Evolutionary conservation across 2,797 vertebrate species (phyloP).

Genomic region (Chelon labrosus): DNA sequence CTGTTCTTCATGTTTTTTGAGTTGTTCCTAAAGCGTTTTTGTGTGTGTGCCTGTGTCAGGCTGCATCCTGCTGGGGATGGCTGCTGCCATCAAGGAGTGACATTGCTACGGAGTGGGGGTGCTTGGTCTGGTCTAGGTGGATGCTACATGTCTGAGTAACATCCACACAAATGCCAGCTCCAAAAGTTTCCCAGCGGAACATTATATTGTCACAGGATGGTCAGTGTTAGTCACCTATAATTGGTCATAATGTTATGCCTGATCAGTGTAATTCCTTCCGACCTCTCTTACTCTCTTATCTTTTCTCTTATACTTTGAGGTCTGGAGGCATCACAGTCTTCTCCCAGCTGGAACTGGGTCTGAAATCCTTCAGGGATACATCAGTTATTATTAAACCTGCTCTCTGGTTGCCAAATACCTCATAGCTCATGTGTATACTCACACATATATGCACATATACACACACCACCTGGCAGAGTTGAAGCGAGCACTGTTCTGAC

Average conservation of each 20-base stretch:
- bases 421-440: constrained; percentile 64
- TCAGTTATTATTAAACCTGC: constrained; percentile 80
- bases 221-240: constrained; percentile 29
- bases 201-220: no score
- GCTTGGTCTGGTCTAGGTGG: no score
- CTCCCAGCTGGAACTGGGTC: constrained; percentile 75
- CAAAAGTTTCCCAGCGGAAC: no score
- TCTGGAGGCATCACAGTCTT: constrained; percentile 71
- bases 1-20: no score
- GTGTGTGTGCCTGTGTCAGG: no score
- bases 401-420: constrained; percentile 78
- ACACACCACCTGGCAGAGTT: constrained; percentile 73
- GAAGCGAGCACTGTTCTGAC: constrained; percentile 64
- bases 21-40: no score
- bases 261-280: constrained; percentile 35
- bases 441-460: constrained; percentile 48
- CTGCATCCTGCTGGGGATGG: no score
- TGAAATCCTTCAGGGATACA: constrained; percentile 75
- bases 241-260: neutral
- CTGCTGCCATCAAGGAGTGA: no score
- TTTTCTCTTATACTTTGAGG: constrained; percentile 56
- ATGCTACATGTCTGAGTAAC: no score
- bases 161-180: no score
- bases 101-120: no score
- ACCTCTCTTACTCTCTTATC: constrained; percentile 43